Conservation (phyloP, 2,797 vertebrate genomes). For the Garrulus glandarius region DNA sequence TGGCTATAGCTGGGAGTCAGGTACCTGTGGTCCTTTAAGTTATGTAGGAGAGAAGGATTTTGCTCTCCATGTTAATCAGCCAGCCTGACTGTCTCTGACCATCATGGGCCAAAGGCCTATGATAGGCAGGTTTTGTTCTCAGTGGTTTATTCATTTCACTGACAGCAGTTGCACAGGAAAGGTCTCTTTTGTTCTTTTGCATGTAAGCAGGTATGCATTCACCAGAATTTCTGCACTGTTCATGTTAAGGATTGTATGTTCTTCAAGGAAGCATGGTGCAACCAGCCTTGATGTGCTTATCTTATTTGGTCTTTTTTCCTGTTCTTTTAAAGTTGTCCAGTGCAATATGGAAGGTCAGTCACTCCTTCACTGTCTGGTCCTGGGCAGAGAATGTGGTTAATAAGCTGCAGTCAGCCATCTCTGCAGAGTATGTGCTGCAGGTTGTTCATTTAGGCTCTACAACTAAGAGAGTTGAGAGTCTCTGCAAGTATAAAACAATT, state of each 20-base stretch:
- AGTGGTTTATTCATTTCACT: neutral
- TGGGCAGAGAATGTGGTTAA: neutral
- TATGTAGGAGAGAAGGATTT: neutral
- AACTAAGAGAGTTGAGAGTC: neutral
- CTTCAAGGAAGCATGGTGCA: neutral
- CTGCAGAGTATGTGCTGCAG: neutral
- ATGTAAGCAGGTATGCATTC: neutral
- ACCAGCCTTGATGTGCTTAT: neutral
- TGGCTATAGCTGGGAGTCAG: neutral
- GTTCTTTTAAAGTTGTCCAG: neutral
- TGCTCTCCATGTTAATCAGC: neutral
- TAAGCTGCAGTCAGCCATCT: neutral
- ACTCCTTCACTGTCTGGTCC: neutral
- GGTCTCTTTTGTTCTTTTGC: neutral
- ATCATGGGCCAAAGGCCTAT: neutral
- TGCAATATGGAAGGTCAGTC: neutral
- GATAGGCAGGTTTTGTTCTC: neutral
- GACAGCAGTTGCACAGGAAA: neutral
- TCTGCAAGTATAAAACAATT: neutral
- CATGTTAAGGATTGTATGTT: neutral
- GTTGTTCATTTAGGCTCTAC: neutral
- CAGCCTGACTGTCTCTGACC: neutral
- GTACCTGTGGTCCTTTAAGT: neutral
- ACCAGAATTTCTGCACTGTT: neutral
- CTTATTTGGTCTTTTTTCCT: neutral